These are phyloP conservation scores for Pseudomyrmex dendroicus DNA, from an alignment of 1,140 invertebrate genomes.

Conservation along the genomic window DNA sequence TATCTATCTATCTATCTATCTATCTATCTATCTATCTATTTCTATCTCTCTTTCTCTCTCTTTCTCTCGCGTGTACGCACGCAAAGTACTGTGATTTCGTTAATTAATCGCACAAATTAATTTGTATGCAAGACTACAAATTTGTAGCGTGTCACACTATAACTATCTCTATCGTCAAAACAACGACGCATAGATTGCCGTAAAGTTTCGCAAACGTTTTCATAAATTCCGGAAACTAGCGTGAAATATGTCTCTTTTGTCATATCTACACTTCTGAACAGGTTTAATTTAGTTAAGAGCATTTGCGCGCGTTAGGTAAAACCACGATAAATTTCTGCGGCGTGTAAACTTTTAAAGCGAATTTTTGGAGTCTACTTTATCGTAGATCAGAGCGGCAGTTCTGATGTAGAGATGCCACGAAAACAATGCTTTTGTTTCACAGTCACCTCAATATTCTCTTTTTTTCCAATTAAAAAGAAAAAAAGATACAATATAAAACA, in stretches of 20 bases:
- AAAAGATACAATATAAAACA: neutral
- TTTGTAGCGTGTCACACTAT: too few species aligned
- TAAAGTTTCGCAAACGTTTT: conserved; percentile 31
- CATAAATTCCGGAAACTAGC: conserved; percentile 38
- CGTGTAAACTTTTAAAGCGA: conserved; percentile 69
- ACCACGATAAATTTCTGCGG: conserved; percentile 66
- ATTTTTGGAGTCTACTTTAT: conserved; percentile 61
- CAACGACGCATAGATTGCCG: neutral
- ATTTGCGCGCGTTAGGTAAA: conserved; percentile 45
- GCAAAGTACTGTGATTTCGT: too few species aligned
- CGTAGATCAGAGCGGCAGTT: conserved; percentile 49
- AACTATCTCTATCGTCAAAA: neutral
- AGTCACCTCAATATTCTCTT: neutral
- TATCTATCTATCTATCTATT: too few species aligned
- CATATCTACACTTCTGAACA: conserved; percentile 47
- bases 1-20: too few species aligned
- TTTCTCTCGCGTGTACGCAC: too few species aligned
- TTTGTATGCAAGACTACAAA: too few species aligned
- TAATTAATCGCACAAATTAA: too few species aligned
- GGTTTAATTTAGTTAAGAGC: conserved; percentile 73
- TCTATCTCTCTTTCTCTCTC: too few species aligned
- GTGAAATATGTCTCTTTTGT: conserved; percentile 35
- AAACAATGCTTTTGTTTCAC: conserved; percentile 29
- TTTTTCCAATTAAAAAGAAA: neutral
- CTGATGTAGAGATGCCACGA: conserved; percentile 36